phyloP scores from a whole-genome alignment of 2,888 invertebrate species.

The Tachina grossa region DNA sequence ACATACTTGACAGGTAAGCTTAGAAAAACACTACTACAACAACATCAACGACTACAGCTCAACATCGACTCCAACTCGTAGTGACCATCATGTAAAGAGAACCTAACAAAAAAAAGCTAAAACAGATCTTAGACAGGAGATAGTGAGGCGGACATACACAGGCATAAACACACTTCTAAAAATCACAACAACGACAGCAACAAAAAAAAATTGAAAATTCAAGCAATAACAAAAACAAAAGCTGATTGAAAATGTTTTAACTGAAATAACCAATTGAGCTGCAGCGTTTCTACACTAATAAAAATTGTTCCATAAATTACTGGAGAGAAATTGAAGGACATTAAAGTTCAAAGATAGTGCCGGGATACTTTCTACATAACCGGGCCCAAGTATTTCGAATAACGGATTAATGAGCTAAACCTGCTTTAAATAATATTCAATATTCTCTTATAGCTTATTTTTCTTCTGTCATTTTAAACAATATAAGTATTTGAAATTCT shows the following conservation, averaged over 20 bases:
- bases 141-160: conserved; percentile 74
- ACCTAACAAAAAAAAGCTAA: conserved; percentile 34
- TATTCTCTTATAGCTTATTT: no score
- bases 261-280: conserved; percentile 53
- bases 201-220: conserved; percentile 36
- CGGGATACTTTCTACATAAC: no score
- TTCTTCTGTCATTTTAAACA: no score
- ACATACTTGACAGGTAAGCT: conserved; percentile 71
- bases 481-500: no score
- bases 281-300: conserved; percentile 18
- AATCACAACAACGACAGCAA: conserved; percentile 39
- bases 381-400: no score
- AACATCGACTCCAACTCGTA: conserved; percentile 48
- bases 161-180: conserved; percentile 64
- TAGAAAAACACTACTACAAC: conserved; percentile 49
- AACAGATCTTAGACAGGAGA: conserved; percentile 80
- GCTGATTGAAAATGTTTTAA: conserved; percentile 45
- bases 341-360: no score
- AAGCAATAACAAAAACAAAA: conserved; percentile 45
- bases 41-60: conserved; percentile 44
- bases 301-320: conserved; percentile 7
- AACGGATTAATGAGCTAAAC: no score
- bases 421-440: no score
- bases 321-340: conserved; percentile 28
- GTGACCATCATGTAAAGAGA: conserved; percentile 61